These are phyloP conservation scores for Todus mexicanus DNA, from an alignment of 2,797 vertebrate species.

Conservation along the genomic window DNA sequence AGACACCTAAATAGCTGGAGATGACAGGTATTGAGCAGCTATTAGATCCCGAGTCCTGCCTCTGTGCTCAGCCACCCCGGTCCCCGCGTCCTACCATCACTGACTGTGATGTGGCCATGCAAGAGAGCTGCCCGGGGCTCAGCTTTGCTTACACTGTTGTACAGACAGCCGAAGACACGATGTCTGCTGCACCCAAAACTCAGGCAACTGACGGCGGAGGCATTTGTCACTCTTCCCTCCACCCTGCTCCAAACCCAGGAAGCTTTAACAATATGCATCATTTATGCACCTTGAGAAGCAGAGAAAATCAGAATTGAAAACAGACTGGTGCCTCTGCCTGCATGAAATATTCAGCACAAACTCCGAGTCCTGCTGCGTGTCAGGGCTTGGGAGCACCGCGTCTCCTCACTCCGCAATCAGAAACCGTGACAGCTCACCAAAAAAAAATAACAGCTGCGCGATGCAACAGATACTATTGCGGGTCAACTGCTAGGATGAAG, in stretches of 20 bases:
- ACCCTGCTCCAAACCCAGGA: background rate
- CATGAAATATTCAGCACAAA: slow-evolving; percentile 67
- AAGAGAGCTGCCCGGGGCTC: background rate
- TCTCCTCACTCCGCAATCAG: background rate
- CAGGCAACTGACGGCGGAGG: background rate
- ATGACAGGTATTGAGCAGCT: background rate
- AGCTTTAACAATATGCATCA: slow-evolving; percentile 61
- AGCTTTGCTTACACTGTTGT: rapidly evolving
- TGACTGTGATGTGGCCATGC: rapidly evolving
- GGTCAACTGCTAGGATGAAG: background rate
- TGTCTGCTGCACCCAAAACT: background rate
- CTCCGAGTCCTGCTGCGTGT: background rate
- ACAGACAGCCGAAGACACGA: background rate
- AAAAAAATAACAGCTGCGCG: background rate
- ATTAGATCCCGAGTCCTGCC: background rate
- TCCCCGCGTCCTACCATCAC: background rate
- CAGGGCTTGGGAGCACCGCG: background rate
- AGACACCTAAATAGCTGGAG: background rate
- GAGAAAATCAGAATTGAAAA: slow-evolving; percentile 17
- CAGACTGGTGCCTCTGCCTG: slow-evolving; percentile 6
- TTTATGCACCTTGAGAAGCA: slow-evolving; percentile 32
- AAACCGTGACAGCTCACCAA: background rate
- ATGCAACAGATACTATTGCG: background rate
- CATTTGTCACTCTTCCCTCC: background rate
- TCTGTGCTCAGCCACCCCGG: background rate